Base-by-base conservation (phyloP, 2,888 invertebrate species). In the Fabriciana adippe region DNA sequence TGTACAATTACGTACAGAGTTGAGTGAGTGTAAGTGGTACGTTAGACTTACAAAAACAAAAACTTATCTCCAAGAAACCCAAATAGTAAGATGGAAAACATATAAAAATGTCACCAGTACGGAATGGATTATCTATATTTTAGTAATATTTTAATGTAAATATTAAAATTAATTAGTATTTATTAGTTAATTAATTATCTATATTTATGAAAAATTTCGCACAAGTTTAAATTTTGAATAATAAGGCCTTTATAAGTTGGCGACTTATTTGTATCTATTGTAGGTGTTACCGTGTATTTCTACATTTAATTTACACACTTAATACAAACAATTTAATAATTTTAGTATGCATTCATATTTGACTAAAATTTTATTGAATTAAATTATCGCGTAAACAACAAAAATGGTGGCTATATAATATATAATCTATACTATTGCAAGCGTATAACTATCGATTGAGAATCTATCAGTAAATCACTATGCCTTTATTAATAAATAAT, bases 401-500 rank as follows among this genome's bases (percentile, higher is more conserved):
- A 86, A 83, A 67, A 60, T 15, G 45, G 45, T 64, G 21, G 78
- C 78, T 81, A 80, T 84, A 79, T 81, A 84, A 80, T 84, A 79
- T 81, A 84, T 85, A 86, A 81, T 81, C 82, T 87, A 85, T 75
- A 75, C 83, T 87, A 88, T 80, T 81, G 86, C 79, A 89, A 90
- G 87, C 89, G 85, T 88, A 87, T 53, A 53, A 82, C 82, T 86
- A 85, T 81, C 77, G 79, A 83, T 83, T 87, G 86, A 89, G 86
- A 90, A 87, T 86, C 85, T 88, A 87, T 85, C 73, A 78, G 79
- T 81, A 82, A 86, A 89, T 89, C 89, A 90, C 90, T 89, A 88
- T 85, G 84, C 83, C 84, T 85, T 81, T 80, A 80, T 79, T 81
- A 81, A 77, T 69, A 65, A 75, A 73, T 73, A 75, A 74, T 67